Base-by-base conservation (phyloP, 2,113 vertebrate genomes). In the Cynopterus brachyotis region DNA sequence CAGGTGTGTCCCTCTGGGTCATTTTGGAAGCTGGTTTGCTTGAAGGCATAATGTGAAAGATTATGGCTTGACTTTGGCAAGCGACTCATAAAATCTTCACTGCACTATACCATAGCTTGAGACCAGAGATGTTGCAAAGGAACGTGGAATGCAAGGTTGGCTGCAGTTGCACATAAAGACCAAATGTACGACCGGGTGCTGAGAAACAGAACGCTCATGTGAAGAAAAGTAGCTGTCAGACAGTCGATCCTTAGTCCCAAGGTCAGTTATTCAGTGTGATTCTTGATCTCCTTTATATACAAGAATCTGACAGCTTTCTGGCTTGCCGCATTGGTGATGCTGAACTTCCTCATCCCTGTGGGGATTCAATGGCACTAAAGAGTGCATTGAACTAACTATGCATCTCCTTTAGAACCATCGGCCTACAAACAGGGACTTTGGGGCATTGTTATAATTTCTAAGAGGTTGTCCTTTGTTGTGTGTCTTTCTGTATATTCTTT, bases 291-390 rank as follows among this genome's bases (percentile, higher is more conserved):
- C 98, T 98, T 99, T 99, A 99, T 99, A 99, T 99, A 99, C 99
- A 99, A 98, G 99, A 99, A 99, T 99, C 99, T 98, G 99, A 99
- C 98, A 99, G 99, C 98, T 99, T 99, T 99, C 99, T 99, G 99
- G 99, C 99, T 98, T 99, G 99, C 99, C 99, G 99, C 98, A 99
- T 99, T 95, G 99, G 99, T 84, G 99, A 99, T 76, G 99, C 98
- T 16, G 98, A 99, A 98, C 99, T 98, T 78, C 99, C 99, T 1
- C 99, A 99, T 73, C 99, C 99, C 55, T 99, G 98, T 97, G 99
- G 99, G 40, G 99, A 99, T 57, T 99, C 99, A 42, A 99, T 99
- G 96, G 99, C 99, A 93, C 99, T 99, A 22, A 99, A 99, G 85
- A 99, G 98, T 5, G 98, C 99, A 97, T 99, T 99, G 70, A 99